Conservation (phyloP, 2,797 vertebrate genomes). For the Coreius guichenoti region DNA sequence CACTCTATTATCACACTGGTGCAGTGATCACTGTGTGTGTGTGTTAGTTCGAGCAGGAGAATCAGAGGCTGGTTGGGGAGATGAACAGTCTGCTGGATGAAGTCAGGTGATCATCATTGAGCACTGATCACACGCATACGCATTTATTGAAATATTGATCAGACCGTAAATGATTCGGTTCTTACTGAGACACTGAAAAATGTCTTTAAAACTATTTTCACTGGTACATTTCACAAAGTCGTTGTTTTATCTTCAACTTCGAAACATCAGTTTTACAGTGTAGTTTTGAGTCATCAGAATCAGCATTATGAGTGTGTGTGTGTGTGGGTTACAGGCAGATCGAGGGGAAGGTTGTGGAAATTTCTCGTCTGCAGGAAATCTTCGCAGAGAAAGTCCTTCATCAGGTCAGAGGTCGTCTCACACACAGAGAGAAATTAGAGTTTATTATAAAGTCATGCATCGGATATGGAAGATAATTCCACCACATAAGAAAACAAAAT, state of each 20-base stretch:
- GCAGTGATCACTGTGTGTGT: constrained; percentile 10
- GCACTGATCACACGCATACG: not conserved
- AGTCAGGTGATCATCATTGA: constrained; percentile 84
- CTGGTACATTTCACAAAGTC: not conserved
- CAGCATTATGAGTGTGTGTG: too few species aligned
- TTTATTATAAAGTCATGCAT: not conserved
- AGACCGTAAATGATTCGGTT: not conserved
- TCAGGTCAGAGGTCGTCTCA: constrained; percentile 80
- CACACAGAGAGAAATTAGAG: not conserved
- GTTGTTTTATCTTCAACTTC: too few species aligned
- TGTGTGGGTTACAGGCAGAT: constrained; percentile 85
- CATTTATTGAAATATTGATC: not conserved
- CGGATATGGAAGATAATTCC: too few species aligned
- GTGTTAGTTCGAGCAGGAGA: constrained; percentile 95
- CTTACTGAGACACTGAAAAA: not conserved
- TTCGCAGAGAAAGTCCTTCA: constrained; percentile 97
- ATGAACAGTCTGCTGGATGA: constrained; percentile 97
- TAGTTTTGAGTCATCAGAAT: too few species aligned
- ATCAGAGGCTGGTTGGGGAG: constrained; percentile 92
- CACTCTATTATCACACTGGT: not conserved
- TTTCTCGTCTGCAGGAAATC: constrained; percentile 97
- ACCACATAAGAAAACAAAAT: not conserved
- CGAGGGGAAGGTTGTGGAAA: constrained; percentile 98
- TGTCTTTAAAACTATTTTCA: not conserved
- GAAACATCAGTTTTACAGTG: too few species aligned